Base-by-base conservation (phyloP, 2,113 vertebrate genomes). In the Dolichotis patagonum region DNA sequence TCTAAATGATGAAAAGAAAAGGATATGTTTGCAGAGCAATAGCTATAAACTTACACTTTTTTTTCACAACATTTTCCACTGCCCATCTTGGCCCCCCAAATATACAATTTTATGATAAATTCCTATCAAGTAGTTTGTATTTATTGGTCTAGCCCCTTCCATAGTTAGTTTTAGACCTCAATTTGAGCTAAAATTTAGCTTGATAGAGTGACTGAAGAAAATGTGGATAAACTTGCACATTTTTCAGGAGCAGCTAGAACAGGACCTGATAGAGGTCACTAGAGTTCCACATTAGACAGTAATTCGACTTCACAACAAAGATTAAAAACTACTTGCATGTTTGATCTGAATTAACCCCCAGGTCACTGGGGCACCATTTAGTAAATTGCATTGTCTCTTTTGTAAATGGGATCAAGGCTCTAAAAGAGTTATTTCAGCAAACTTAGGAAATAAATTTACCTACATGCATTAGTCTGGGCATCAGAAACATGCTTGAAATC, bases 321-420 rank as follows among this genome's bases (percentile, higher is more conserved):
- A 95, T 97, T 94, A 91, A 97, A 93, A 97, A 94, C 11, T 83
- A 71, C 91, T 87, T 96, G 96, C n/a, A 77, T 91, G 38, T 95
- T 93, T 94, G 88, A 96, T 93, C 65, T 81, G 73, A 87, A 97
- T 97, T 97, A 97, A 96, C 95, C 96, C 96, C 91, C n/a, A 52
- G 96, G 93, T 96, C 96, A 94, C 60, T 69, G 49, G 83, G 49
- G 85, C 80, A 65, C 95, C 96, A 94, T 93, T 97, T 96, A 95
- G 91, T 86, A 96, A 97, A 97, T 95, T 97, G 43, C 89, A 91
- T 60, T 89, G 91, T 97, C 96, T 97, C 78, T 96, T 96, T 91
- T 43, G n/a, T 65, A 96, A 96, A 94, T 98, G 96, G 86, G 91
- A 96, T 95, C 91, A 75, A 63, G 91, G 86, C 73, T 96, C 89